A percentile compares a stretch with the other conserved stretches of the same genome.
phyloP scores from a whole-genome alignment of 2,888 invertebrate genomes.

The Polymixis flavicincta region DNA sequence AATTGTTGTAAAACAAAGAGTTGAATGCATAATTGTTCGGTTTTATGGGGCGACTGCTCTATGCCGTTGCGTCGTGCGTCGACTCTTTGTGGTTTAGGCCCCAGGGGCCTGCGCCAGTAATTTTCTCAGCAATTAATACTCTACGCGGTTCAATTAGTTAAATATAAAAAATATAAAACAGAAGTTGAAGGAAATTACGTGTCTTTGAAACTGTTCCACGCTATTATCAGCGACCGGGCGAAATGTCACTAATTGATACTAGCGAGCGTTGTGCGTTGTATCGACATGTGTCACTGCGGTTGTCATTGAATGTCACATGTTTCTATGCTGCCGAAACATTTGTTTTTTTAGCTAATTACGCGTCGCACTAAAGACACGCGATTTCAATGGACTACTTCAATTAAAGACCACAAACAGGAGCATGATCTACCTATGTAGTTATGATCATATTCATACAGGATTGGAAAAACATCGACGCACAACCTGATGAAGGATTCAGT shows the following conservation, averaged over 20 bases:
- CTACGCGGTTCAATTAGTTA: constrained; percentile 84
- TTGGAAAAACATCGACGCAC: too few species aligned
- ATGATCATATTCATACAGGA: too few species aligned
- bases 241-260: constrained; percentile 79
- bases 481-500: too few species aligned
- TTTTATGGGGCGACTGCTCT: constrained; percentile 81
- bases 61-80: constrained; percentile 68
- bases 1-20: constrained; percentile 81
- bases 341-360: constrained; percentile 32
- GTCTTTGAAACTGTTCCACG: constrained; percentile 77
- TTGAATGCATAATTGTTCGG: constrained; percentile 83
- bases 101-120: constrained; percentile 80
- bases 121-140: constrained; percentile 89
- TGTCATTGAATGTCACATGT: constrained; percentile 64
- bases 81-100: constrained; percentile 85
- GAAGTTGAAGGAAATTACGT: constrained; percentile 81
- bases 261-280: constrained; percentile 71
- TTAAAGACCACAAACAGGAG: not conserved
- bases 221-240: constrained; percentile 75
- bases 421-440: too few species aligned
- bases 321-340: constrained; percentile 42
- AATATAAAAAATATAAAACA: constrained; percentile 85
- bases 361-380: constrained; percentile 12
- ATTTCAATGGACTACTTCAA: constrained; percentile 1
- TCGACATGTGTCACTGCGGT: constrained; percentile 80